Base-by-base conservation (phyloP, 2,888 invertebrate genomes). In the Linnaemya tessellans region DNA sequence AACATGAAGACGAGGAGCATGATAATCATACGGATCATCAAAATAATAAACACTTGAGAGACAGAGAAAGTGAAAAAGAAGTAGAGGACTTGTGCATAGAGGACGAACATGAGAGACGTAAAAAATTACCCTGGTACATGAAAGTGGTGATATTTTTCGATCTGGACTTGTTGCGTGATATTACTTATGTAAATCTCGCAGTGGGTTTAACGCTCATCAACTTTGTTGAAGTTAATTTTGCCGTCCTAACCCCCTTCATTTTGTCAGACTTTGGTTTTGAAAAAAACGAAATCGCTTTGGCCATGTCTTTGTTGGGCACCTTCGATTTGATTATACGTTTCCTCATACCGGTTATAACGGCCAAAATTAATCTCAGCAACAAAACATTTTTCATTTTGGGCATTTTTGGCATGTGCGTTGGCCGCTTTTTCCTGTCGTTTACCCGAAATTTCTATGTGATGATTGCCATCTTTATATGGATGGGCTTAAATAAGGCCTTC, bases 141-240 rank as follows among this genome's bases (percentile, higher is more conserved):
- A 95, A 95, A 89, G 89, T 96, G 3, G 91, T 93, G 0, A 92
- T 95, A 56, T 96, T 96, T 89, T 96, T 96, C 89, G 96, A 96
- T 90, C 93, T 96, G 77, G 95, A 95, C 89, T 93, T 96, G 74
- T 90, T 96, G 65, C 94, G 94, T 88, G 96, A 96, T 91, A 94
- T 94, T 5, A 94, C 95, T 5, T 96, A 95, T 88, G 94, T 96
- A 0, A 96, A 95, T 89, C 92, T 96, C 67, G 95, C 96, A 94
- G 89, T 96, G 77, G 96, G 96, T 15, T 93, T 96, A 54, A 96
- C 95, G 0, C 90, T 96, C 41, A 96, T 96, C 0, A 95, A 94
- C 89, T 96, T 96, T 89, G 95, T 94, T 25, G 96, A 96, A 90
- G 89, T 96, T 10, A 96, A 96, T 90, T 96, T 96, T 90, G 95